Conservation (phyloP, 2,113 vertebrate genomes). For the Pithys albifrons region DNA sequence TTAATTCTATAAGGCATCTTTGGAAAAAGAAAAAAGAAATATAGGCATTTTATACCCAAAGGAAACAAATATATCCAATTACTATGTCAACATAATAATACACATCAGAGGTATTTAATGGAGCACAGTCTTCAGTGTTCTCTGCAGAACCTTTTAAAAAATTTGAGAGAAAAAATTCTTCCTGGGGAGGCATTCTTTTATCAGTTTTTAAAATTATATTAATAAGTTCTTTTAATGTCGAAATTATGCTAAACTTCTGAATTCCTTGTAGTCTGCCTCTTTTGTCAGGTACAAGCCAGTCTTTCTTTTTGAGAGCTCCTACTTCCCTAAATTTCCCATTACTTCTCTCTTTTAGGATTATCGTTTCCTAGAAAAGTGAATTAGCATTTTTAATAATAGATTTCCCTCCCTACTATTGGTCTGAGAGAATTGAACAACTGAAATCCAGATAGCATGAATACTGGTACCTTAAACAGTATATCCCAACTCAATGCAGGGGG, state of each 20-base stretch:
- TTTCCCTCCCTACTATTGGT: not conserved
- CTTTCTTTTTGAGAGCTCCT: not conserved
- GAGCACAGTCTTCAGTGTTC: not conserved
- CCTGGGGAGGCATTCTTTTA: not conserved
- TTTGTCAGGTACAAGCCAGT: not conserved
- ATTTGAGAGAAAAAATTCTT: not conserved
- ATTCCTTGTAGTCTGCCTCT: not conserved
- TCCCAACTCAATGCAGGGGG: not conserved
- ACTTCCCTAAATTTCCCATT: not conserved
- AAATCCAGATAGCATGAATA: not conserved
- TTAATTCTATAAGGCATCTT: not conserved
- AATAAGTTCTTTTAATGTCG: not conserved
- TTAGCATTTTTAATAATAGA: not conserved
- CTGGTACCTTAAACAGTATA: not conserved
- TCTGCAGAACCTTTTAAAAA: not conserved
- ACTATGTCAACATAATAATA: not conserved
- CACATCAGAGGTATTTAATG: not conserved
- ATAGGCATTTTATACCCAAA: not conserved
- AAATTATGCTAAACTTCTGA: not conserved
- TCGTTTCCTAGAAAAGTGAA: conserved; percentile 5
- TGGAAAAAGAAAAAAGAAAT: not conserved
- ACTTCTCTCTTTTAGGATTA: conserved; percentile 19
- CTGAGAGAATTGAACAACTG: not conserved
- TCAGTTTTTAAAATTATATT: not conserved
- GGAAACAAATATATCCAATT: not conserved